Percentiles rank a stretch among this genome's conserved stretches.
phyloP scores from a whole-genome alignment of 1,140 invertebrate genomes.

The Heterodera carotae region DNA sequence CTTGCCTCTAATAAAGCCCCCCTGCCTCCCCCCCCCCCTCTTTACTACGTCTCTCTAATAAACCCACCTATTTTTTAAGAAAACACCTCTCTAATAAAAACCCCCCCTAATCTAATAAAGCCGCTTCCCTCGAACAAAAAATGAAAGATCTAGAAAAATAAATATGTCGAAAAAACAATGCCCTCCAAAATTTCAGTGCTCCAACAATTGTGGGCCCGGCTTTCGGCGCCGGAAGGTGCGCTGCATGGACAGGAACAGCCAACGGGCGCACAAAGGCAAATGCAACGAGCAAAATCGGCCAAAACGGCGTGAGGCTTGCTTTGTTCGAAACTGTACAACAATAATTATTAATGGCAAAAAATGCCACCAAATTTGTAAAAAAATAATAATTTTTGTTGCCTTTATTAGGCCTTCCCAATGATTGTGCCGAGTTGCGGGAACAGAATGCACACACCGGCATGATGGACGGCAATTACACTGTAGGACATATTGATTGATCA shows the following conservation, averaged over 20 bases:
- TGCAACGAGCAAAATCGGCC: conserved; percentile 48
- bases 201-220: conserved; percentile 58
- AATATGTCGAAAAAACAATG: background rate
- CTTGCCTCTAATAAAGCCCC: no score
- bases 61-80: no score
- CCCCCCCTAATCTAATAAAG: no score
- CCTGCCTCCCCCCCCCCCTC: no score
- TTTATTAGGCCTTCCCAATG: conserved; percentile 47
- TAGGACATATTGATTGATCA: no score
- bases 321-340: conserved; percentile 58
- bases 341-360: background rate
- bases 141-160: no score
- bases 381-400: conserved; percentile 10
- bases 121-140: conserved; percentile 21
- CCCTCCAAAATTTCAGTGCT: conserved; percentile 51
- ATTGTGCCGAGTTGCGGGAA: conserved; percentile 56
- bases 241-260: conserved; percentile 44
- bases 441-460: conserved; percentile 32
- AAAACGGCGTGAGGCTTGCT: conserved; percentile 55
- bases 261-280: conserved; percentile 33
- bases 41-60: no score
- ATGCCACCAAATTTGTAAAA: no score
- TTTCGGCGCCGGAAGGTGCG: conserved; percentile 47
- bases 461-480: conserved; percentile 63
- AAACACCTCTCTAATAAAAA: no score